Evolutionary conservation across 2,888 invertebrate genomes (phyloP), one percentile per base, ranked within the genome.

Genomic region (Clepsis dumicolana): DNA sequence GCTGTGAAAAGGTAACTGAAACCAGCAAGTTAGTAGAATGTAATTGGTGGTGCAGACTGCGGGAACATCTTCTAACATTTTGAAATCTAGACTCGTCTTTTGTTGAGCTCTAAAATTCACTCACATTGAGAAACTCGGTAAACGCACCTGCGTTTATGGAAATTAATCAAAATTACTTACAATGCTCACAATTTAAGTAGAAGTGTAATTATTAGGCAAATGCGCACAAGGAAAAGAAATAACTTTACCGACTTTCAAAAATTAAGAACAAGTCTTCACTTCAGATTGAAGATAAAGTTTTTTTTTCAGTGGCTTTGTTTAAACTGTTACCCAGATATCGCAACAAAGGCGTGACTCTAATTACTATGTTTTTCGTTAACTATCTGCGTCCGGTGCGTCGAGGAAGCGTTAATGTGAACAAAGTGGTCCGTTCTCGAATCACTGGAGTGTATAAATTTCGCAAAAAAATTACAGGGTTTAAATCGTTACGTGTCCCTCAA

Each of bases 331-430:
- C 44, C 41, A 27, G 27, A 32, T 64, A 41, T 24, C 35, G 64
- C 57, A 65, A 65, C 57, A 59, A 65, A 50, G 64, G 64, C 50
- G 64, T 57, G 35, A 21, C 38, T 65, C 24, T 59, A 52, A 65
- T 65, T 65, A 50, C 35, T 35, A 35, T 50, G 64, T 65, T 50
- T 35, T 44, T 18, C 27, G 32, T 25, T 65, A 60, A 65, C 29
- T n/a, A 38, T 27, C 41, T 27, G 18, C 59, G 18, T 65, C 65
- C 65, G 65, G 38, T 38, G 10, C n/a, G n/a, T 52, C 52, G 12
- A 59, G 65, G 65, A 65, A 65, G 59, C 41, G 38, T 53, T 65
- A 60, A 65, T 60, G 41, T 52, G 65, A 65, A 52, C 59, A 53
- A 65, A 53, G 50, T 52, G 38, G 50, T 27, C 32, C 27, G 25